These are phyloP conservation scores for Colaptes auratus DNA, from an alignment of 2,113 vertebrate species.

Conservation along the genomic window DNA sequence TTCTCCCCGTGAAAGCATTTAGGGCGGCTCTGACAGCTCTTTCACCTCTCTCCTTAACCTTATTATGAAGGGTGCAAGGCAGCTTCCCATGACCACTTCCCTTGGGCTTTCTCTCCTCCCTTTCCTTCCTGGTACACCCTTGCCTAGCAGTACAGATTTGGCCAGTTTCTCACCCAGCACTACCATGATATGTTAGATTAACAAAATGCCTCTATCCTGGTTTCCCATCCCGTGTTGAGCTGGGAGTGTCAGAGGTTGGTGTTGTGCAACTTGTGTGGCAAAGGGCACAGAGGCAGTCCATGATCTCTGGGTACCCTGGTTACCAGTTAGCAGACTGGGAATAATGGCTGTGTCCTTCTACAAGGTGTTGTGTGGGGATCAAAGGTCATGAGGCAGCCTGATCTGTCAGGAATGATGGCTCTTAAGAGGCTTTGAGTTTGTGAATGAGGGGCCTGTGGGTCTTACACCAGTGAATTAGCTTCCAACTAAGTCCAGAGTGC, in stretches of 20 bases:
- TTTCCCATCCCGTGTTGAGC: fast-evolving
- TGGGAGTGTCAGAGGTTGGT: background rate
- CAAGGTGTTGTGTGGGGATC: background rate
- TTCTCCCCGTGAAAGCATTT: background rate
- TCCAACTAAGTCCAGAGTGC: background rate
- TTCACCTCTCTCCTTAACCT: background rate
- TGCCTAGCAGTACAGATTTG: background rate
- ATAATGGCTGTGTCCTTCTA: background rate
- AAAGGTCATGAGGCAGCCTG: background rate
- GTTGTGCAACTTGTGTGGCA: background rate
- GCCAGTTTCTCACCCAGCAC: background rate
- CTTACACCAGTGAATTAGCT: background rate
- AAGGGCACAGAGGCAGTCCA: background rate
- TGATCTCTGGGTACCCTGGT: background rate
- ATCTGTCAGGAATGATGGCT: fast-evolving
- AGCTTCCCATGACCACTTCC: background rate
- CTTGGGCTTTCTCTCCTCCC: background rate
- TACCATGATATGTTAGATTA: fast-evolving
- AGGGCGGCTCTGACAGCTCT: background rate
- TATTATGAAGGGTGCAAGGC: background rate
- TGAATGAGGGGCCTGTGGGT: background rate
- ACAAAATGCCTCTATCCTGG: background rate
- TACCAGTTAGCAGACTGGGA: background rate
- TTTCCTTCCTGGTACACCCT: background rate
- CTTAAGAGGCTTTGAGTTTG: background rate